phyloP scores from a whole-genome alignment of 2,888 invertebrate species.

The Abscondita cerata region DNA sequence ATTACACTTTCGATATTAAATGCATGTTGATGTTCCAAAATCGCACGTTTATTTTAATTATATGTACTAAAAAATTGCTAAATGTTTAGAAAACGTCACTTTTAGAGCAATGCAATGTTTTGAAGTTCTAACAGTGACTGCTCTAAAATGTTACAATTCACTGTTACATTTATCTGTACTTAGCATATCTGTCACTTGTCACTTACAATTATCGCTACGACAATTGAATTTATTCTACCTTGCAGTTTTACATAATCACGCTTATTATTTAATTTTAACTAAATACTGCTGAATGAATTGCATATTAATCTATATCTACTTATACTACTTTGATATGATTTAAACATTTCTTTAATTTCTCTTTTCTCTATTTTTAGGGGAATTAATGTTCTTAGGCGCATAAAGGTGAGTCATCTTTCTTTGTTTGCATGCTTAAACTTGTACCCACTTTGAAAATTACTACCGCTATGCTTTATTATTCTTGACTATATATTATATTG shows the following conservation, averaged over 20 bases:
- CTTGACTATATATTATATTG: conserved; percentile 1
- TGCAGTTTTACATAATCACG: conserved; percentile 9
- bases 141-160: too few relatives aligned
- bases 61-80: too few relatives aligned
- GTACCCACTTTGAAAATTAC: not conserved
- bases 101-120: too few relatives aligned
- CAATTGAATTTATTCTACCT: not conserved
- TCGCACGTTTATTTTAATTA: too few relatives aligned
- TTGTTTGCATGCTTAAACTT: conserved; percentile 20
- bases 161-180: not conserved
- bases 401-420: conserved; percentile 54
- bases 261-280: not conserved
- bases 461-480: conserved; percentile 1
- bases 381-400: conserved; percentile 55
- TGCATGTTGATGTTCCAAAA: too few relatives aligned
- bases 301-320: conserved; percentile 25
- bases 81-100: too few relatives aligned
- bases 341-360: conserved; percentile 48
- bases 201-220: not conserved
- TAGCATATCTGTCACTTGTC: conserved; percentile 12
- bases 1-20: too few relatives aligned
- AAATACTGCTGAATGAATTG: conserved; percentile 17
- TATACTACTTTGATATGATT: conserved; percentile 44
- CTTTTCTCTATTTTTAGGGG: conserved; percentile 56
- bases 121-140: too few relatives aligned